A percentile compares a stretch with the other conserved stretches of the same genome.
Evolutionary conservation across 2,888 invertebrate genomes (phyloP).

Genomic region (Petrolisthes manimaculis): DNA sequence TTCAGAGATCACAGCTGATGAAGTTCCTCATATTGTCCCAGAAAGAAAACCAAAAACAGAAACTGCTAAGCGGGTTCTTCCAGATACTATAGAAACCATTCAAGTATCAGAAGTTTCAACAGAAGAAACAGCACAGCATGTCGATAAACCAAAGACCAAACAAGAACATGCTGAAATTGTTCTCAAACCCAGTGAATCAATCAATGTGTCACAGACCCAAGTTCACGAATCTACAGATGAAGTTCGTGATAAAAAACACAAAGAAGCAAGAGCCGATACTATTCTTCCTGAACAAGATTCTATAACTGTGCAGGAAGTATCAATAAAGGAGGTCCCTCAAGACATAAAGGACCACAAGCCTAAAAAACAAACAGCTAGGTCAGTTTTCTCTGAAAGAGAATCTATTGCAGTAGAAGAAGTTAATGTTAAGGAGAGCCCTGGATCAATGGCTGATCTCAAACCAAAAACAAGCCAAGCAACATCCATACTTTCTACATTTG

Average conservation of each 20-base stretch:
- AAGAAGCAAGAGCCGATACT: slow-evolving; percentile 63
- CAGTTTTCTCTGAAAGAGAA: slow-evolving; percentile 44
- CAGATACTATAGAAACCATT: slow-evolving; percentile 41
- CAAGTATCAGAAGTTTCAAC: slow-evolving; percentile 42
- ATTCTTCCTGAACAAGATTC: slow-evolving; percentile 65
- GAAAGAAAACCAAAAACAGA: slow-evolving; percentile 33
- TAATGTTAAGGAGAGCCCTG: slow-evolving; percentile 68
- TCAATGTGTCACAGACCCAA: slow-evolving; percentile 48
- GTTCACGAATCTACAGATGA: slow-evolving; percentile 48
- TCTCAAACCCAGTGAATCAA: slow-evolving; percentile 42
- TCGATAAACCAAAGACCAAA: slow-evolving; percentile 33
- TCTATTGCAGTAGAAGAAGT: slow-evolving; percentile 68
- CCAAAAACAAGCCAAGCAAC: slow-evolving; percentile 56
- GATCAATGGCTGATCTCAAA: slow-evolving; percentile 67
- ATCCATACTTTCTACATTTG: slow-evolving; percentile 43
- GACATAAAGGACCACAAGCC: slow-evolving; percentile 36
- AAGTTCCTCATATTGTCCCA: slow-evolving; percentile 42
- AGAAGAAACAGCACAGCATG: slow-evolving; percentile 27
- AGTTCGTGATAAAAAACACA: slow-evolving; percentile 54
- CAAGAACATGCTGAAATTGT: slow-evolving; percentile 37
- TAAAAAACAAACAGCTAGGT: slow-evolving; percentile 40
- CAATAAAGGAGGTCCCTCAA: slow-evolving; percentile 51
- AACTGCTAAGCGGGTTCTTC: slow-evolving; percentile 28
- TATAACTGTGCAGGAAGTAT: slow-evolving; percentile 65
- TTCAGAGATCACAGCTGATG: slow-evolving; percentile 41